Percentiles rank a stretch among this genome's conserved stretches.
Evolutionary conservation across 1,140 invertebrate genomes (phyloP).

Genomic region (Streblospio benedicti): DNA sequence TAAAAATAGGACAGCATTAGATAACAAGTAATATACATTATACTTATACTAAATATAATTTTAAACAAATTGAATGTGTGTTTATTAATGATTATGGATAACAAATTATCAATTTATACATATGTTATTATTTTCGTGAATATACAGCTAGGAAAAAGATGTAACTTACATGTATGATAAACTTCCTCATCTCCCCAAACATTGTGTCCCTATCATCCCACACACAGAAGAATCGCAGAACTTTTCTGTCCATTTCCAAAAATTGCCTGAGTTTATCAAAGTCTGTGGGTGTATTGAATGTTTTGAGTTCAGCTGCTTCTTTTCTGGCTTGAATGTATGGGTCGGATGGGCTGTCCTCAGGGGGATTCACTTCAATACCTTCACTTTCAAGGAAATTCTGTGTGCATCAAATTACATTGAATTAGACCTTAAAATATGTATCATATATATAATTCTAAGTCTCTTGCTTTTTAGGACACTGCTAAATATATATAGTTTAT

Average conservation of each 20-base stretch:
- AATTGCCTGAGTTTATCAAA: conserved; percentile 48
- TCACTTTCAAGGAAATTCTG: conserved; percentile 73
- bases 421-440: background rate
- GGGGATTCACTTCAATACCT: conserved; percentile 65
- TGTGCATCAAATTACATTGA: no score
- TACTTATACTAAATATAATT: background rate
- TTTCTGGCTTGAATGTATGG: conserved; percentile 51
- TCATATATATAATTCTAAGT: no score
- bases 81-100: conserved; percentile 1
- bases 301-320: conserved; percentile 34
- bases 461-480: no score
- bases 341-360: conserved; percentile 62
- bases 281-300: conserved; percentile 38
- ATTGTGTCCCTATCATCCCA: conserved; percentile 65
- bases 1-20: conserved; percentile 45
- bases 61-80: background rate
- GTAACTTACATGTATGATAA: conserved; percentile 43
- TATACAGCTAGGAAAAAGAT: no score
- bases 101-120: background rate
- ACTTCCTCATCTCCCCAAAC: conserved; percentile 56
- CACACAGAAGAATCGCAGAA: conserved; percentile 62
- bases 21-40: background rate
- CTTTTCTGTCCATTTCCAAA: conserved; percentile 47
- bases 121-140: background rate
- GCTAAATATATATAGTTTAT: no score